Base-by-base conservation (phyloP, 2,797 vertebrate species). In the Lagodon rhomboides region DNA sequence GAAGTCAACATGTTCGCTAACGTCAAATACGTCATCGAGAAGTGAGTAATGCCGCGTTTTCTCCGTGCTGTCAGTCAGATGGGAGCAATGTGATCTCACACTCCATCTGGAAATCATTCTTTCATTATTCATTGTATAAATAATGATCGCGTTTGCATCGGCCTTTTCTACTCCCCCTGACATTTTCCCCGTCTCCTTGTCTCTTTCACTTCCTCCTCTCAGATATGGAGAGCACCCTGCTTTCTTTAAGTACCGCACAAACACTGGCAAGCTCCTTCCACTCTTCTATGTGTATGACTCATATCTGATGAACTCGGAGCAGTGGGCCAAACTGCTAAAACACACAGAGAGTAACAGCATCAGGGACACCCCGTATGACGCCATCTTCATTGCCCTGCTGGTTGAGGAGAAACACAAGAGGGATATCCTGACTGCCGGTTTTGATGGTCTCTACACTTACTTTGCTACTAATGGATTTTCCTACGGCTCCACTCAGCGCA, bases 401-500 rank as follows among this genome's bases (percentile, higher is more conserved):
- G 98, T 99, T 11, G 97, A 99, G 84, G 97, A 99, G 92, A 98
- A 95, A 47, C 97, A 99, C 55, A 97, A 97, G 89, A 88, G 95
- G 30, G 97, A 97, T 66, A 97, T 98, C 83, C 85, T 97, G 69
- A 94, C 94, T 12, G 94, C 96, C 20, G 98, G 98, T 46, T 99
- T 99, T 60, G 97, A 99, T 85, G 98, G 98, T 34, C 66, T 99
- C 85, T 99, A 99, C 85, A 99, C 98, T 0, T 99, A 99, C 89
- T 99, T 99, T 87, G 98, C 98, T 11, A 98, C 97, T 59, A 99
- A 99, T 77, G 97, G 98, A 16, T 99, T 99, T 85, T 97, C 98
- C 73, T 98, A 97, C 0, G 98, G 98, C 51, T 98, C 98, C 72
- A 97, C 97, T 12, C 97, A 98, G 85, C 94, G 95, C 44, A 98